phyloP scores from a whole-genome alignment of 2,113 vertebrate species.

The Nothoprocta pentlandii region DNA sequence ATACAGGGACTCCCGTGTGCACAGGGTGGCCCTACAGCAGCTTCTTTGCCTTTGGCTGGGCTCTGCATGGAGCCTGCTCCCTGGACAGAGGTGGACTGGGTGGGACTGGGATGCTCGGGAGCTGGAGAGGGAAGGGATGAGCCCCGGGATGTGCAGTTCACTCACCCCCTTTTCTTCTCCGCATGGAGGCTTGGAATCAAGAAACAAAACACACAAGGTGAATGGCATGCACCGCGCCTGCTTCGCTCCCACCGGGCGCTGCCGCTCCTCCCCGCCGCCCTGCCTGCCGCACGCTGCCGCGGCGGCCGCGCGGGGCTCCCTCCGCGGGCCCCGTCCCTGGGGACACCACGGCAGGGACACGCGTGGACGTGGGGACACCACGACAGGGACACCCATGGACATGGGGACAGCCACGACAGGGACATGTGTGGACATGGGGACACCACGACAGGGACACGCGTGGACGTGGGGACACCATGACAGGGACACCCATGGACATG shows the following conservation, averaged over 20 bases:
- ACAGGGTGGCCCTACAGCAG: fast-evolving
- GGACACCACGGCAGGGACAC: no score
- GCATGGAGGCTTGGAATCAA: constrained; percentile 93
- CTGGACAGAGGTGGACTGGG: no score
- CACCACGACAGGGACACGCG: no score
- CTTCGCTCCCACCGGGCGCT: constrained; percentile 79
- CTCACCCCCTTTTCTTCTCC: constrained; percentile 98
- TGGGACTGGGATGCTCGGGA: neutral
- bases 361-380: no score
- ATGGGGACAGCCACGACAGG: no score
- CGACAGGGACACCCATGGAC: no score
- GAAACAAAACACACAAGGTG: constrained; percentile 77
- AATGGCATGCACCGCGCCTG: constrained; percentile 46
- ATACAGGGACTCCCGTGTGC: fast-evolving
- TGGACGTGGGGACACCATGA: no score
- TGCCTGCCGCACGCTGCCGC: neutral
- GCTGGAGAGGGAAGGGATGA: neutral
- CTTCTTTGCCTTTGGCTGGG: neutral
- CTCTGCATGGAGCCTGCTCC: fast-evolving
- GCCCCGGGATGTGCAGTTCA: constrained; percentile 55
- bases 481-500: no score
- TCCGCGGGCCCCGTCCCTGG: no score
- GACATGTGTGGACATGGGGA: no score
- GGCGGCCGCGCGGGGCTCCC: no score
- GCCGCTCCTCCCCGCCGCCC: neutral